Percentiles rank a stretch among this genome's conserved stretches.
Conservation (phyloP, 2,797 vertebrate genomes). For the Poecilia velifera region DNA sequence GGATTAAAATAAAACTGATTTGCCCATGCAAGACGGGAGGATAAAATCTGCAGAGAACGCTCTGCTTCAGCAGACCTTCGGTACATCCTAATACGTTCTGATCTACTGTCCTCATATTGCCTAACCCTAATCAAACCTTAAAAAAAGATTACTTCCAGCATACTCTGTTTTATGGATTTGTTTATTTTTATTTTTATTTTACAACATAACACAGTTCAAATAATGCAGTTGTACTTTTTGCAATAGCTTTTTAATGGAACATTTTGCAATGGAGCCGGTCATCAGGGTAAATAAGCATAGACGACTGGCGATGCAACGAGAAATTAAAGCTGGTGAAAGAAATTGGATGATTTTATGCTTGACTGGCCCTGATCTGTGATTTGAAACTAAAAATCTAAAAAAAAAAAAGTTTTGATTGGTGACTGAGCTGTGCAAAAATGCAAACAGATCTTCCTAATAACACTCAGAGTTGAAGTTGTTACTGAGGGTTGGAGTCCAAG, state of each 20-base stretch:
- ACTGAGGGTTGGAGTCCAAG: not conserved
- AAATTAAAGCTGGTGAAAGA: not conserved
- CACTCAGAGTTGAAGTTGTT: not conserved
- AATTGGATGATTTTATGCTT: not conserved
- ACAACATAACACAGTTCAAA: not conserved
- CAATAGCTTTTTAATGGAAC: not conserved
- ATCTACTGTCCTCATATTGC: not conserved
- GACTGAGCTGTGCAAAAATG: not conserved
- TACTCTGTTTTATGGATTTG: not conserved
- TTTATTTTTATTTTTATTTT: not conserved
- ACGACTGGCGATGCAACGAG: not conserved
- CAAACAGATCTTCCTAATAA: not conserved
- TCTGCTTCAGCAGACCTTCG: not conserved
- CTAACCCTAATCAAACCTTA: not conserved
- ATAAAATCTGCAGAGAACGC: not conserved
- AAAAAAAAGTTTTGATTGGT: not conserved
- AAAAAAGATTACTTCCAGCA: not conserved
- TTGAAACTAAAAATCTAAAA: not conserved
- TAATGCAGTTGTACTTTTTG: not conserved
- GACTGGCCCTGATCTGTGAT: not conserved
- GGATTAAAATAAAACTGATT: not conserved
- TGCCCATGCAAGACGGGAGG: not conserved
- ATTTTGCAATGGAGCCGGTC: not conserved
- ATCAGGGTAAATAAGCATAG: not conserved
- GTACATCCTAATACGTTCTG: not conserved